Base-by-base conservation (phyloP, 2,797 vertebrate species). In the Chanos chanos region DNA sequence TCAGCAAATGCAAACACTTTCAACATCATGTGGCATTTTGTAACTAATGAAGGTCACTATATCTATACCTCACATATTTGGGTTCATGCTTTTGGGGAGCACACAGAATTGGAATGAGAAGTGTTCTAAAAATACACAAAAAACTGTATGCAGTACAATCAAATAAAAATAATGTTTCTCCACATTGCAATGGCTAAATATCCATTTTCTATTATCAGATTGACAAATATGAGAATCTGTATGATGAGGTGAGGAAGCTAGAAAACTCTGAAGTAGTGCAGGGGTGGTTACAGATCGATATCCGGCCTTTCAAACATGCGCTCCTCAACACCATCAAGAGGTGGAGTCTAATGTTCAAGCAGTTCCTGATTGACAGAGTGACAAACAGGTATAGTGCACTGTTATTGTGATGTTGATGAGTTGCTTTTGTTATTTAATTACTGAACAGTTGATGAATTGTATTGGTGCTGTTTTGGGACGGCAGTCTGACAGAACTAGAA, bases 281-380 rank as follows among this genome's bases (percentile, higher is more conserved):
- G 0, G 1, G 77, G 65, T 94, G 93, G 90, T 81, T 95, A 83
- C 85, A 86, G 75, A 81, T 95, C 0, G 87, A 94, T 1, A 78
- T 80, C 3, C 74, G 75, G 1, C 90, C 90, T 24, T 92, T 93
- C 71, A 94, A 86, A 68, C 79, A 70, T 0, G 76, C 90, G 1
- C 67, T 95, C 57, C 77, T 93, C 56, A 89, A 90, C 0, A 18
- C 86, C 48, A 84, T 92, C 40, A 87, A 86, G 28, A 85, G 68
- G 57, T 93, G 93, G 91, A 93, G 86, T 61, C 68, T 89, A 70
- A 76, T 86, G 82, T 92, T 93, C 80, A 95, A 93, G 49, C 85
- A 92, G 61, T 80, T 91, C 45, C 91, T 95, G 2, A 62, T 92
- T 50, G 85, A 89, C 39, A 81, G 82, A 0, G 87, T 92, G 67